Evolutionary conservation across 2,797 vertebrate species (phyloP).

Genomic region (Pipistrellus pygmaeus): DNA sequence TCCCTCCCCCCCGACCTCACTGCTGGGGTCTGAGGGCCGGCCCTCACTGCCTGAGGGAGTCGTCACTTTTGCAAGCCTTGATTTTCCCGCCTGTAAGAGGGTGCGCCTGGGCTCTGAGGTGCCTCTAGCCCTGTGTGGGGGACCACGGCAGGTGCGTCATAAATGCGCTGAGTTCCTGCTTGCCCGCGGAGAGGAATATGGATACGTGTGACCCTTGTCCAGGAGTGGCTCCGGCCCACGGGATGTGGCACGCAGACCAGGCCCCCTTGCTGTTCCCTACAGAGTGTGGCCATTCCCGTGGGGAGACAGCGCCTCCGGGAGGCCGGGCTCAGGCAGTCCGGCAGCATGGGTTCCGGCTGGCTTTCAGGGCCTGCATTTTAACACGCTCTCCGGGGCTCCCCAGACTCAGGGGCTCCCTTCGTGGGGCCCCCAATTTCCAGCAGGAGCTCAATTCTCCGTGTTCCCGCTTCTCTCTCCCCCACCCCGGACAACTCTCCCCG

Average conservation of each 20-base stretch:
- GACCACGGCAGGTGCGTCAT: not conserved
- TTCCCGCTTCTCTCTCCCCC: not conserved
- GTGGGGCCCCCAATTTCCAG: not conserved
- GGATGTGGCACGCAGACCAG: not conserved
- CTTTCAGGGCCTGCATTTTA: not conserved
- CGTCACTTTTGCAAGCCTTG: not conserved
- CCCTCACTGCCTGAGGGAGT: not conserved
- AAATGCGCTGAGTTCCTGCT: not conserved
- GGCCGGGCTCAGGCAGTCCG: not conserved
- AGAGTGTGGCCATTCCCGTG: accelerated
- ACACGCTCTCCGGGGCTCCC: not conserved
- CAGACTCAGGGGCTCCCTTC: accelerated
- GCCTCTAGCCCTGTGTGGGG: not conserved
- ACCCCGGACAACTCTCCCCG: not conserved
- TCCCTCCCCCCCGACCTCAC: not conserved
- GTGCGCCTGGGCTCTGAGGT: not conserved
- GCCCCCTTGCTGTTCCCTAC: not conserved
- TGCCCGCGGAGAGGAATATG: too few relatives aligned
- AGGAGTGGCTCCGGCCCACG: accelerated
- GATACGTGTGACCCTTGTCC: not conserved
- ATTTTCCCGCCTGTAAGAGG: not conserved
- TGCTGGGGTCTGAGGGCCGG: not conserved
- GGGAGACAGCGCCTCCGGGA: not conserved
- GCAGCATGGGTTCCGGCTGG: not conserved
- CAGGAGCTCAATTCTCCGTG: not conserved